A percentile compares a stretch with the other conserved stretches of the same genome.
These are phyloP conservation scores for Lonchura striata DNA, from an alignment of 2,113 vertebrate species.

Conservation along the genomic window DNA sequence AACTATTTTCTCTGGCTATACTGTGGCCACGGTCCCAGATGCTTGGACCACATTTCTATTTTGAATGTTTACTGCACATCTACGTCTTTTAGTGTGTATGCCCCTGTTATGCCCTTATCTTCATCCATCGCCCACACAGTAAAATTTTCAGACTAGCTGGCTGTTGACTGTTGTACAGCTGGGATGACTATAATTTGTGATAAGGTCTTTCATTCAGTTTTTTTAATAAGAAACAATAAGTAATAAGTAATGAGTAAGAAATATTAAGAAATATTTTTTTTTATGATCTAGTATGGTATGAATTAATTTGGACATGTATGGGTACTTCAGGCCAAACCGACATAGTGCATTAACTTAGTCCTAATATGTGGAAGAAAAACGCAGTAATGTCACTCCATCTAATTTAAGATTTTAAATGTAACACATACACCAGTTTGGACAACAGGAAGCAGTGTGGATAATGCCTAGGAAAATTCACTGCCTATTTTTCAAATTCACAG, in stretches of 20 bases:
- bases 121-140: not conserved
- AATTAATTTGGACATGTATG: not conserved
- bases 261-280: too few relatives aligned
- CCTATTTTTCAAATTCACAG: not conserved
- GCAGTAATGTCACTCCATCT: not conserved
- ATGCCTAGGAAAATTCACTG: not conserved
- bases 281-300: not conserved
- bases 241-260: too few relatives aligned
- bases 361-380: not conserved
- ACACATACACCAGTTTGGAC: not conserved
- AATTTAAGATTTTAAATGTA: not conserved
- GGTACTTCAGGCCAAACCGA: not conserved
- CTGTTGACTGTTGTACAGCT: not conserved
- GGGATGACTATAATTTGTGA: not conserved
- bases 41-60: not conserved
- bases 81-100: not conserved
- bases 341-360: not conserved
- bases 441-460: rapidly evolving
- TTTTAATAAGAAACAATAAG: not conserved
- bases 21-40: not conserved
- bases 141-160: not conserved
- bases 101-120: not conserved
- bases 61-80: not conserved
- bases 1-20: not conserved
- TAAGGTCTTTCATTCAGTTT: not conserved